Base-by-base conservation (phyloP, 2,888 invertebrate species). In the Cartodere bifasciata region DNA sequence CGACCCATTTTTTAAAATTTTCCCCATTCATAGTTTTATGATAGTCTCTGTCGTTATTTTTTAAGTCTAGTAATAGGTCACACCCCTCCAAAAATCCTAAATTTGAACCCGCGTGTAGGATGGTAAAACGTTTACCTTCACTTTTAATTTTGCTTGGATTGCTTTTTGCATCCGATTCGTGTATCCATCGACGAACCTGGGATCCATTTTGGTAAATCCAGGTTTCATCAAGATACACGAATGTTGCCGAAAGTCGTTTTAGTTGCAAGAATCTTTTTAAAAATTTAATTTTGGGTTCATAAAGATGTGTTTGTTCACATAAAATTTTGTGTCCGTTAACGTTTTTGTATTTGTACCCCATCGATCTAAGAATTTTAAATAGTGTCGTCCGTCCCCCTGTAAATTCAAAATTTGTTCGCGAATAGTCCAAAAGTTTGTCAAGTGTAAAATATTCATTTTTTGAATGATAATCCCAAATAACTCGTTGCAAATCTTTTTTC, bases 61-160 rank as follows among this genome's bases (percentile, higher is more conserved):
- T 14, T 14, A 16, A 3, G 4, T 11, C 13, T 14, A 3, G 5
- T 3, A 27, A n/a, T 3, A 11, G 16, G 16, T 27, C 27, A 27
- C 15, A 27, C 11, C 27, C 27, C 10, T 27, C 15, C 13, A 27
- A 27, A 27, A 27, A 27, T 16, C 15, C 27, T 5, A n/a, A 27
- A 9, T 27, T 27, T 6, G 13, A 13, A 4, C 14, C n/a, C 3
- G 27, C 27, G 15, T 27, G 15, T n/a, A 14, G 16, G 16, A 14
- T n/a, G 7, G 15, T 27, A 16, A 27, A 16, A n/a, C 9, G 3
- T 27, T 27, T 27, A 7, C 15, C 27, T 16, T 27, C 27, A 3
- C 11, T 13, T 10, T 24, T 24, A 24, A 24, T 24, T 24, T 10
- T 24, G n/a, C 6, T 4, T 16, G 5, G 27, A 27, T 27, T 27